Evolutionary conservation across 2,888 invertebrate species (phyloP).

Genomic region (Horisme vitalbata): DNA sequence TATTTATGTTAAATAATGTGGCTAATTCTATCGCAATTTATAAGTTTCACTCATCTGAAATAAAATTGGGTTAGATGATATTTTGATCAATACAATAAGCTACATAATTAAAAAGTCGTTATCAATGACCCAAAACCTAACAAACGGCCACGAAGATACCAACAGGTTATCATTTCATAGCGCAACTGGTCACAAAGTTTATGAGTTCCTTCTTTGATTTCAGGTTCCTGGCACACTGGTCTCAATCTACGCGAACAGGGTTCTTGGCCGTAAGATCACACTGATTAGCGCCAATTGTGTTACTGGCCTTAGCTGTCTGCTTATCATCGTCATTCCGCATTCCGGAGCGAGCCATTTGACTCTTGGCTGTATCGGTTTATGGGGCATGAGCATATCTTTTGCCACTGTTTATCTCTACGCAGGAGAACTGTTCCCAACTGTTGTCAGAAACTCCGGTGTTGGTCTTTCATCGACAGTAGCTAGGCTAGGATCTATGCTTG

Average conservation of each 20-base stretch:
- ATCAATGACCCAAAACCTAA: constrained; percentile 14
- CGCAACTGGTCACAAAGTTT: neutral
- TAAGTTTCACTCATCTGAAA: no score
- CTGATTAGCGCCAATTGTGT: constrained; percentile 85
- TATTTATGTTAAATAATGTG: no score
- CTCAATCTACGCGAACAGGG: constrained; percentile 85
- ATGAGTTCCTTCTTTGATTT: constrained; percentile 32
- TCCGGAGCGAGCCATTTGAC: constrained; percentile 78
- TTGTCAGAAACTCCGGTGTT: constrained; percentile 93
- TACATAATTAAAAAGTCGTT: constrained; percentile 13
- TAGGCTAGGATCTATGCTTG: constrained; percentile 92
- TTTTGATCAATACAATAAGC: constrained; percentile 17
- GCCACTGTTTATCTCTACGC: constrained; percentile 94
- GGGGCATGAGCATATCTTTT: constrained; percentile 92
- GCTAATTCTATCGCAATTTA: no score
- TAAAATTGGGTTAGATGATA: no score
- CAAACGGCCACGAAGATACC: constrained; percentile 3
- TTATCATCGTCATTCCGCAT: constrained; percentile 81
- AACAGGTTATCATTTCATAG: neutral
- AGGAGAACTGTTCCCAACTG: constrained; percentile 94
- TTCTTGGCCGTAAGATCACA: constrained; percentile 86
- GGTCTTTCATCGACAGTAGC: constrained; percentile 94
- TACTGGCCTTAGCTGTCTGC: constrained; percentile 85
- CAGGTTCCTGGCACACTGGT: constrained; percentile 84
- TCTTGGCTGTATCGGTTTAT: constrained; percentile 89